Evolutionary conservation across 2,888 invertebrate species (phyloP).

Genomic region (Tenthredo notha): DNA sequence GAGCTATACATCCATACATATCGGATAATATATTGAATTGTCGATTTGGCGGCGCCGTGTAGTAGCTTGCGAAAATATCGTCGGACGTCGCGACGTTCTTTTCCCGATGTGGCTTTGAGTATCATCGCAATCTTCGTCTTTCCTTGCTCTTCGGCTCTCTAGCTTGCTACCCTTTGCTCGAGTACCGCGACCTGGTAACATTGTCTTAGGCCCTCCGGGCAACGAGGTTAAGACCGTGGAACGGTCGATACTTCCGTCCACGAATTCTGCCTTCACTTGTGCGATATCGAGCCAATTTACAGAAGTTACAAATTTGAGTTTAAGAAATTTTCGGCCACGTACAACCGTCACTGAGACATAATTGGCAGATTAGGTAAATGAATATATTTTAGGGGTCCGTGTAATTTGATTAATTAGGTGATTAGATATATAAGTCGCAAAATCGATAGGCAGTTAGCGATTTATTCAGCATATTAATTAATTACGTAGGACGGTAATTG

Average conservation of each 20-base stretch:
- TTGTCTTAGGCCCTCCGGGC: conserved; percentile 37
- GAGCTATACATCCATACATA: neutral
- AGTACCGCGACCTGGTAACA: conserved; percentile 38
- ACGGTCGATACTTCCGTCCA: conserved; percentile 42
- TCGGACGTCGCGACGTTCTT: conserved; percentile 3
- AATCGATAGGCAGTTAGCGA: neutral
- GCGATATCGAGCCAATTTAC: conserved; percentile 8
- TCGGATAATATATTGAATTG: neutral
- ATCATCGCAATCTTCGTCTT: conserved; percentile 10
- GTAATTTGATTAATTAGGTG: conserved; percentile 25
- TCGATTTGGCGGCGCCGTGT: neutral
- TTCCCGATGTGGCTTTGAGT: conserved; percentile 15
- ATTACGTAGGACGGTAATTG: neutral
- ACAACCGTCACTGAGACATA: neutral
- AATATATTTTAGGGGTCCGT: neutral
- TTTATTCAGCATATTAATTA: neutral
- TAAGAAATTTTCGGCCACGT: neutral
- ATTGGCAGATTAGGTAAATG: conserved; percentile 1
- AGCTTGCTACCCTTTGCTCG: conserved; percentile 24
- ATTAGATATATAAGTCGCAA: neutral
- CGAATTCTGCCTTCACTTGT: neutral
- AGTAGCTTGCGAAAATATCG: conserved; percentile 13
- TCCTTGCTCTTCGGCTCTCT: neutral
- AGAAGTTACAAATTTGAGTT: neutral
- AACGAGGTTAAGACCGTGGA: conserved; percentile 46